These are phyloP conservation scores for Paradoxurus hermaphroditus DNA, from an alignment of 2,113 vertebrate species.

Conservation along the genomic window DNA sequence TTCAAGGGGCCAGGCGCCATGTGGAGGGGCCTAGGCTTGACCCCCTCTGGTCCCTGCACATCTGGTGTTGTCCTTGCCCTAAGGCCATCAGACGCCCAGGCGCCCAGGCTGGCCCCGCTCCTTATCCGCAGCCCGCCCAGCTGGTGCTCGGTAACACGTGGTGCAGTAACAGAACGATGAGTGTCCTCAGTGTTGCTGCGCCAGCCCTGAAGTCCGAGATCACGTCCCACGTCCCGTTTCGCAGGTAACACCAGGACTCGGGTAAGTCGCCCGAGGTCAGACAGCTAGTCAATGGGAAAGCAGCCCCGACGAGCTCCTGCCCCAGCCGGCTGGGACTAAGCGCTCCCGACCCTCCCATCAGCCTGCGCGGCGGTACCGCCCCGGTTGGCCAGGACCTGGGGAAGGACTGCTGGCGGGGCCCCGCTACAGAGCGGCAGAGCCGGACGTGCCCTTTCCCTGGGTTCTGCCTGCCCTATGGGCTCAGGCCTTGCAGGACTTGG, in stretches of 20 bases:
- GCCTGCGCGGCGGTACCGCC: not conserved
- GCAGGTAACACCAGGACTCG: not conserved
- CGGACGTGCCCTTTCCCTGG: not conserved
- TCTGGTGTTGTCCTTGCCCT: not conserved
- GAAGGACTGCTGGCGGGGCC: not conserved
- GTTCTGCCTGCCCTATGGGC: not conserved
- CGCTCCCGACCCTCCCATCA: not conserved
- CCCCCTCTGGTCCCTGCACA: not conserved
- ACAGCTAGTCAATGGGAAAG: not conserved
- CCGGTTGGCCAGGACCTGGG: not conserved
- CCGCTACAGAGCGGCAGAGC: not conserved
- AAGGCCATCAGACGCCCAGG: fast-evolving
- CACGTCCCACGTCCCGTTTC: fast-evolving
- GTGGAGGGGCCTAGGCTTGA: fast-evolving
- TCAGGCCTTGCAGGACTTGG: not conserved
- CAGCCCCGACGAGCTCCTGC: not conserved
- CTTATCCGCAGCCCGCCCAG: not conserved
- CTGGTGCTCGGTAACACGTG: too few species aligned
- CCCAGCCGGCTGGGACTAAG: not conserved
- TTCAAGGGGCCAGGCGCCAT: not conserved
- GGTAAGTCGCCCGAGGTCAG: not conserved
- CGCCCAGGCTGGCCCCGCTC: not conserved
- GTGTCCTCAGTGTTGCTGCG: not conserved
- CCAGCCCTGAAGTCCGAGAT: not conserved
- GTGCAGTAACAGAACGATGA: not conserved